These are phyloP conservation scores for Steatornis caripensis DNA, from an alignment of 2,113 vertebrate species.

Conservation along the genomic window DNA sequence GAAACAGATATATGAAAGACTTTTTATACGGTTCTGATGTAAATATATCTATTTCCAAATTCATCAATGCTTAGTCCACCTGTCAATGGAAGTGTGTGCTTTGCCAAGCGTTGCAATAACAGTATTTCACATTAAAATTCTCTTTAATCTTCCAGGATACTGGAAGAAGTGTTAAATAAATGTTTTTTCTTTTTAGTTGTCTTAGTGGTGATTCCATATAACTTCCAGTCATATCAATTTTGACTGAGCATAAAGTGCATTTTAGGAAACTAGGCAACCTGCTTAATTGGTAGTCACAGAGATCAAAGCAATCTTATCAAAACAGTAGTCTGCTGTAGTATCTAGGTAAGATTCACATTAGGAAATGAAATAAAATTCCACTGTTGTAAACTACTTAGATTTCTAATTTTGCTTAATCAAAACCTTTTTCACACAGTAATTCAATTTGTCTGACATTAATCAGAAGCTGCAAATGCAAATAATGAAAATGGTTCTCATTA, in stretches of 20 bases:
- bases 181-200: not conserved
- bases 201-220: constrained; percentile 7
- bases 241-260: constrained; percentile 36
- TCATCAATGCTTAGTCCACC: not conserved
- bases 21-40: not conserved
- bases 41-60: not conserved
- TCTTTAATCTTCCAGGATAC: constrained; percentile 46
- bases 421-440: constrained; percentile 10
- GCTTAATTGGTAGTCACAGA: not conserved
- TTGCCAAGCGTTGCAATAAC: not conserved
- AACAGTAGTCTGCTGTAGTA: not conserved
- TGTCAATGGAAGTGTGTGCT: not conserved
- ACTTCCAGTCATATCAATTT: constrained; percentile 20
- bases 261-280: constrained; percentile 22
- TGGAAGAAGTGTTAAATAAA: constrained; percentile 33
- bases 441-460: constrained; percentile 31
- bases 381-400: not conserved
- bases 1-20: not conserved
- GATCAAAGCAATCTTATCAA: constrained; percentile 19
- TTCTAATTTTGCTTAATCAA: constrained; percentile 37
- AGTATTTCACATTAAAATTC: constrained; percentile 17
- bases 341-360: not conserved
- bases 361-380: constrained; percentile 5
- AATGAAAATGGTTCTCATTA: not conserved
- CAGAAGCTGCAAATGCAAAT: constrained; percentile 3